phyloP scores from a whole-genome alignment of 2,113 vertebrate species.

The Monopterus albus region DNA sequence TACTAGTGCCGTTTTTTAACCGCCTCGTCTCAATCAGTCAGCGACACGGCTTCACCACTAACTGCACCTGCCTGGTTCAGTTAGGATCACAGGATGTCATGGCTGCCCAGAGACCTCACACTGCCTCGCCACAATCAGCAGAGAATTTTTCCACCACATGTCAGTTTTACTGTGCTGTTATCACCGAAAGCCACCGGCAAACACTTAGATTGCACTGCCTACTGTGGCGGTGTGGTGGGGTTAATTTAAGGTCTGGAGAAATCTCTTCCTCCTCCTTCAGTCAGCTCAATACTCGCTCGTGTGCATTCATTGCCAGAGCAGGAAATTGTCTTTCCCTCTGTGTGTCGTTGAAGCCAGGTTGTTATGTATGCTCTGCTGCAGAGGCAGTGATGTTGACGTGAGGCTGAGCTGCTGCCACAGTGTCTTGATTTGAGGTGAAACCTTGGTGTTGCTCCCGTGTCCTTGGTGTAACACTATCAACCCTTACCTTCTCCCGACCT shows the following conservation, averaged over 20 bases:
- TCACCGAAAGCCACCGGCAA: conserved; percentile 60
- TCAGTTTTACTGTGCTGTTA: conserved; percentile 68
- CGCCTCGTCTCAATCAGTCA: conserved; percentile 67
- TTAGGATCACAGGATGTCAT: conserved; percentile 75
- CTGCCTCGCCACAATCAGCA: conserved; percentile 56
- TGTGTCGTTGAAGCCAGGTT: conserved; percentile 63
- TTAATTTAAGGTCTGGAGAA: conserved; percentile 75
- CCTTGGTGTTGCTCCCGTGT: conserved; percentile 61
- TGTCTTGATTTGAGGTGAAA: conserved; percentile 78
- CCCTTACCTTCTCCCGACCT: conserved; percentile 28
- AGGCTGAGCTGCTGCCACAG: conserved; percentile 67
- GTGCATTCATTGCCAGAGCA: conserved; percentile 65
- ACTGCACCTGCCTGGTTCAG: conserved; percentile 76
- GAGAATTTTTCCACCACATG: conserved; percentile 74
- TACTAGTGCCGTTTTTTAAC: conserved; percentile 20
- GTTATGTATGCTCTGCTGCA: conserved; percentile 75
- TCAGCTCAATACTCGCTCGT: conserved; percentile 53
- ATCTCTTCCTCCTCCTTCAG: conserved; percentile 52
- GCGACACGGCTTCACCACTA: conserved; percentile 64
- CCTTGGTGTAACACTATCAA: conserved; percentile 57
- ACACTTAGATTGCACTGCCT: conserved; percentile 59
- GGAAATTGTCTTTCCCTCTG: conserved; percentile 70
- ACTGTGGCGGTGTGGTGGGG: conserved; percentile 55
- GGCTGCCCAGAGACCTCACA: conserved; percentile 65
- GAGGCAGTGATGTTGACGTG: conserved; percentile 62